Evolutionary conservation across 2,888 invertebrate species (phyloP).

Genomic region (Pogonocherus hispidulus): DNA sequence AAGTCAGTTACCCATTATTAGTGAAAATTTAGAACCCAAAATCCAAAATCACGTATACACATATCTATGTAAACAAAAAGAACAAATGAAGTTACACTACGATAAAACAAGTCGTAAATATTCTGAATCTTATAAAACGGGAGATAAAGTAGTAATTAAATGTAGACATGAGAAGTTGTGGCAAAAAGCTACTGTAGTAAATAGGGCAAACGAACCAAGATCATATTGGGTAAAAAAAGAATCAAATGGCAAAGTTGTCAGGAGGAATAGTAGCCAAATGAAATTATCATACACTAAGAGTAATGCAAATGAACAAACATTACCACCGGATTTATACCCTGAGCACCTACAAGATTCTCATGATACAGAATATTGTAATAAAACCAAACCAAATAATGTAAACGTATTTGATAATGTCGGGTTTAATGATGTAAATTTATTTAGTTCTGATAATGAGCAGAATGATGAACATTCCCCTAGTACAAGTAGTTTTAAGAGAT

Average conservation of each 20-base stretch:
- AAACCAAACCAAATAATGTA: no score
- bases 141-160: constrained; percentile 35
- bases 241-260: constrained; percentile 36
- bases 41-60: constrained; percentile 29
- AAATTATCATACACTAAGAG: no score
- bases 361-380: no score
- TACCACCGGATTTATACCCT: no score
- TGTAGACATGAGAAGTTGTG: constrained; percentile 35
- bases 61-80: background rate
- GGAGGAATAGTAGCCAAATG: constrained; percentile 6
- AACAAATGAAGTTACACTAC: background rate
- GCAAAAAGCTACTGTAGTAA: constrained; percentile 40
- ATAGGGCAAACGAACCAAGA: constrained; percentile 39
- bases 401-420: no score
- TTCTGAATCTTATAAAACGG: no score
- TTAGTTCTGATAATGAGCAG: no score
- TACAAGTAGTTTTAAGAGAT: no score
- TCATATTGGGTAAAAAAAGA: constrained; percentile 44
- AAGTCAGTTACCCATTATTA: constrained; percentile 39
- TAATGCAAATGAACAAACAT: no score
- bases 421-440: no score
- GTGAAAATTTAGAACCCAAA: constrained; percentile 40
- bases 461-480: no score
- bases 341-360: no score
- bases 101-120: background rate